phyloP scores from a whole-genome alignment of 2,888 invertebrate species.

The Mesodorylaimus sp. region DNA sequence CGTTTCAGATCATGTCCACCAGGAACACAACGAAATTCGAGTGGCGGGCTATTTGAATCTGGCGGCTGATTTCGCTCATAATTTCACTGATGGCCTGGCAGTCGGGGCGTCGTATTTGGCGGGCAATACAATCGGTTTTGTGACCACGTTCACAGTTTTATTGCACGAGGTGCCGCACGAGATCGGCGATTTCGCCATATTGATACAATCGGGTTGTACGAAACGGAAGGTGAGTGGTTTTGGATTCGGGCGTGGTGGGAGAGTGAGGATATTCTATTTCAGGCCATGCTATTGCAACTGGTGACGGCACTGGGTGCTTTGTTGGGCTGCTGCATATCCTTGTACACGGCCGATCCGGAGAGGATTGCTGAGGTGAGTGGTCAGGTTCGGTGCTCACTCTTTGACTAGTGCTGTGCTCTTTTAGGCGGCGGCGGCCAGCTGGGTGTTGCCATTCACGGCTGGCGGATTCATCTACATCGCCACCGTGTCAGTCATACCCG shows the following conservation, averaged over 20 bases:
- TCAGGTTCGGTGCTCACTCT: too few species aligned
- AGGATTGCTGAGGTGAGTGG: conserved; percentile 20
- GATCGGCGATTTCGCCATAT: conserved; percentile 96
- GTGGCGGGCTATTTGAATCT: conserved; percentile 85
- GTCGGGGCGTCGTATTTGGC: conserved; percentile 82
- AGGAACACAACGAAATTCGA: conserved; percentile 39
- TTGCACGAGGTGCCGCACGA: conserved; percentile 98
- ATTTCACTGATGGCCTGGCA: conserved; percentile 96
- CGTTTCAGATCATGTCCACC: background rate
- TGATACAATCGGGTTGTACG: conserved; percentile 87
- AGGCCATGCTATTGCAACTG: conserved; percentile 82
- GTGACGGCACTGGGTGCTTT: conserved; percentile 85
- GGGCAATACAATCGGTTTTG: conserved; percentile 53
- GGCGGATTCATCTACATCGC: conserved; percentile 95
- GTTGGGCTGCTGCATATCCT: conserved; percentile 43
- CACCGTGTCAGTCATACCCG: conserved; percentile 93
- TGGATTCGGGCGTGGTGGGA: background rate
- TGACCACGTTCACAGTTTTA: conserved; percentile 85
- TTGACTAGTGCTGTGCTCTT: too few species aligned
- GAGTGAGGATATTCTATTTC: conserved; percentile 10
- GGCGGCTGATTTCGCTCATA: conserved; percentile 93
- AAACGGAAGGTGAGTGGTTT: conserved; percentile 48
- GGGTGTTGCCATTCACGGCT: conserved; percentile 69
- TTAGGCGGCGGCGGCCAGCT: conserved; percentile 50
- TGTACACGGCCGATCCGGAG: conserved; percentile 21